phyloP scores from a whole-genome alignment of 2,113 vertebrate species.

The Oryzias melastigma region DNA sequence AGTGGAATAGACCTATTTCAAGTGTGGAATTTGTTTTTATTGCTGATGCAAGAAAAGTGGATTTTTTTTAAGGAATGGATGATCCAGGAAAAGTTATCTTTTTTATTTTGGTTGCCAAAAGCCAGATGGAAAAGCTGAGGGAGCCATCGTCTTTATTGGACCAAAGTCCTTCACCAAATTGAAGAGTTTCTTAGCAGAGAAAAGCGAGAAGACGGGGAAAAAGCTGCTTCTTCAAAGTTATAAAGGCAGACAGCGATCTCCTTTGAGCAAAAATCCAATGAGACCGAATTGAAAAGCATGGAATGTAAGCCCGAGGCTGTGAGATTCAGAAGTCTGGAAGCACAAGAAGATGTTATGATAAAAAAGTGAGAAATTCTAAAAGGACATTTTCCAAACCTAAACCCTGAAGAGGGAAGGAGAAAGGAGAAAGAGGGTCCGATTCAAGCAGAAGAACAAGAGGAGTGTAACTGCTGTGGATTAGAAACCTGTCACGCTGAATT shows the following conservation, averaged over 20 bases:
- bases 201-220: not conserved
- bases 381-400: conserved; percentile 17
- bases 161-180: not conserved
- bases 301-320: conserved; percentile 16
- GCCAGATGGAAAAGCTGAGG: conserved; percentile 2
- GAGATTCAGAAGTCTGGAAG: conserved; percentile 11
- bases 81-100: not conserved
- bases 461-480: conserved; percentile 30
- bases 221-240: conserved; percentile 18
- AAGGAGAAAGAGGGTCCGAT: conserved; percentile 25
- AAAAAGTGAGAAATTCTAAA: conserved; percentile 17
- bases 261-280: conserved; percentile 34
- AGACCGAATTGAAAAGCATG: conserved; percentile 27
- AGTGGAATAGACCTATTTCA: no score
- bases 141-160: conserved; percentile 5
- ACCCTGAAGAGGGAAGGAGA: conserved; percentile 17
- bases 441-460: conserved; percentile 14
- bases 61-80: not conserved
- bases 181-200: conserved; percentile 19
- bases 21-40: not conserved
- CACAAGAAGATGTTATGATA: conserved; percentile 14
- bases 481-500: conserved; percentile 33
- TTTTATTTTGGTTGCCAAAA: not conserved
- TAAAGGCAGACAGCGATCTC: conserved; percentile 37
- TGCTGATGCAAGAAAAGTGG: not conserved